phyloP scores from a whole-genome alignment of 2,113 vertebrate species.

The Neolamprologus hecqui region DNA sequence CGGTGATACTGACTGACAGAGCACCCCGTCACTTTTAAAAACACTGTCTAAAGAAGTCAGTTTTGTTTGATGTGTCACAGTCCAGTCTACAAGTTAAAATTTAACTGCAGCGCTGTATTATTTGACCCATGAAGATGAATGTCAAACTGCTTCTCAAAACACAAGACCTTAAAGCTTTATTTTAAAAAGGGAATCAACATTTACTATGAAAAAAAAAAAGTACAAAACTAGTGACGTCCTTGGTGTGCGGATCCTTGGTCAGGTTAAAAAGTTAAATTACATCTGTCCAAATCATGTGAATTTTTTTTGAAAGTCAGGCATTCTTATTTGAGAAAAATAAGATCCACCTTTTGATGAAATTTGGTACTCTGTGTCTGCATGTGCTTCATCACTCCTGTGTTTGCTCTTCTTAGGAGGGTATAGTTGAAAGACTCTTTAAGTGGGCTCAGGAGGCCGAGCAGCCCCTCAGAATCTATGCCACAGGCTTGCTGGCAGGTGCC shows the following conservation, averaged over 20 bases:
- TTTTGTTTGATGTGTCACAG: conserved; percentile 3
- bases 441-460: conserved; percentile 96
- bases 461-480: conserved; percentile 90
- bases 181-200: not conserved
- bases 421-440: conserved; percentile 95
- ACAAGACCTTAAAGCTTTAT: not conserved
- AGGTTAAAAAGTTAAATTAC: not conserved
- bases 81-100: not conserved
- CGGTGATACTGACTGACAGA: not conserved
- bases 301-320: not conserved
- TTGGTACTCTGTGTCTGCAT: not conserved
- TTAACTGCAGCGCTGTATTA: not conserved
- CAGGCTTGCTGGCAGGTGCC: conserved; percentile 91
- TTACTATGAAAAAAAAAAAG: not conserved
- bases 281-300: not conserved
- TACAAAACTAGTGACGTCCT: not conserved
- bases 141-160: not conserved
- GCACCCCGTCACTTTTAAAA: not conserved
- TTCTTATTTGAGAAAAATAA: not conserved
- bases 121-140: not conserved
- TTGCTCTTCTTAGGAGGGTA: conserved; percentile 81
- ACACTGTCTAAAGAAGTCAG: not conserved
- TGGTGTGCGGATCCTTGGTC: not conserved
- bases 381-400: not conserved
- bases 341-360: not conserved